Evolutionary conservation across 2,888 invertebrate species (phyloP), one percentile per base, ranked within the genome.

Genomic region (Calephelis perditalis): DNA sequence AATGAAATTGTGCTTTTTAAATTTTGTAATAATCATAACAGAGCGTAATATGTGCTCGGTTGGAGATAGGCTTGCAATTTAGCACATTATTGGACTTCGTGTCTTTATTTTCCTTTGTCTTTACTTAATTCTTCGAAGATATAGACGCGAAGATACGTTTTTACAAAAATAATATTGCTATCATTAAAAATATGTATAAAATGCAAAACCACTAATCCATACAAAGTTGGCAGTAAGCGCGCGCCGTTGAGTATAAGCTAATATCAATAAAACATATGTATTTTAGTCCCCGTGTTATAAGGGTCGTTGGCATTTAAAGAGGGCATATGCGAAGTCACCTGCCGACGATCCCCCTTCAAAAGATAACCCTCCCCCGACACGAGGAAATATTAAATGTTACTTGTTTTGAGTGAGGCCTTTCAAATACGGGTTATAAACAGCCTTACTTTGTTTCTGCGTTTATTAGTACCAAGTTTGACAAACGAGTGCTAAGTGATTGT

Each of bases 241-340:
- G 8, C 8, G 15, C 15, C 9, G 15, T 5, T 49, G 26, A 12
- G 8, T 49, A 49, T 15, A 49, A 49, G 49, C 49, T 49, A 65
- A 65, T 69, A 67, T 69, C 67, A 71, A 71, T 72, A 70, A 71
- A 69, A 68, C 63, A 65, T 68, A 63, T 68, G 68, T 70, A 69
- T 68, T 68, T 75, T 73, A 76, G 73, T 74, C 72, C 71, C 66
- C 63, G 73, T 70, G 63, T 66, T 66, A 49, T 26, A 49, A 74
- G 78, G 89, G 87, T 88, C 89, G 77, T 82, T 88, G 86, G 82
- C 88, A 86, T 84, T 82, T 77, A 74, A 71, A 81, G 84, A 82
- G 83, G 85, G 82, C 88, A 86, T 86, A 83, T 86, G 87, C 74
- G 75, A 70, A 80, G 78, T 81, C 89, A 88, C 89, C 89, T 89